Evolutionary conservation across 2,888 invertebrate genomes (phyloP), one percentile per base, ranked within the genome.

Genomic region (Volucella inflata): DNA sequence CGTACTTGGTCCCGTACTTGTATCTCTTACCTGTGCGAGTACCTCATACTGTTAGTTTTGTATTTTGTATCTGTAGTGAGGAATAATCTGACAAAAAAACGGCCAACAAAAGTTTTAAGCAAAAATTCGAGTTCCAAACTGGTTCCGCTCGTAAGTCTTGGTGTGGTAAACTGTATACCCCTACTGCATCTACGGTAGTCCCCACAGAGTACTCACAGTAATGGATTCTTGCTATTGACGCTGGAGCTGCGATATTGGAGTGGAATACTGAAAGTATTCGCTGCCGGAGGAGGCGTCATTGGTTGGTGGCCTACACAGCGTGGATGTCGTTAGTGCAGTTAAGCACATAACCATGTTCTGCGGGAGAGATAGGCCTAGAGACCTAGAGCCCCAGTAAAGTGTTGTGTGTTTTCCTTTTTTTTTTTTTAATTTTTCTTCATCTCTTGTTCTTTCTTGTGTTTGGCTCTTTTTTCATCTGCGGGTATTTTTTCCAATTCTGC

Each of bases 301-400:
- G 21, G 11, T 72, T 36, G 14, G 55, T 21, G 55, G 46, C 64
- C 46, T 62, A 40, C 10, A 36, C 48, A 6, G 16, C 38, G 59
- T 50, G 17, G 62, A 16, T 14, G 68, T 42, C 46, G 64, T 72
- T 67, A 83, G 67, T 68, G 78, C 83, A 78, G 68, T 74, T 82
- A 83, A 83, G 78, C 78, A 64, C 78, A 78, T 78, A 83, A 78
- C 62, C 78, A 83, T 83, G 83, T 83, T 78, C 83, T 83, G 50
- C 40, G 11, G 60, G n/a, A 72, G 67, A 30, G 50, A 74, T 83
- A 78, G 78, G 83, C 83, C 83, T 78, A 83, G 74, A 83, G 83
- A 83, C 83, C 83, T 83, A 83, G 68, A 83, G 83, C 83, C 83
- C 83, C 83, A 83, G 78, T 68, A 74, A 64, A 78, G 74, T 70